Conservation (phyloP, 2,113 vertebrate genomes). For the Sciurus niger region DNA sequence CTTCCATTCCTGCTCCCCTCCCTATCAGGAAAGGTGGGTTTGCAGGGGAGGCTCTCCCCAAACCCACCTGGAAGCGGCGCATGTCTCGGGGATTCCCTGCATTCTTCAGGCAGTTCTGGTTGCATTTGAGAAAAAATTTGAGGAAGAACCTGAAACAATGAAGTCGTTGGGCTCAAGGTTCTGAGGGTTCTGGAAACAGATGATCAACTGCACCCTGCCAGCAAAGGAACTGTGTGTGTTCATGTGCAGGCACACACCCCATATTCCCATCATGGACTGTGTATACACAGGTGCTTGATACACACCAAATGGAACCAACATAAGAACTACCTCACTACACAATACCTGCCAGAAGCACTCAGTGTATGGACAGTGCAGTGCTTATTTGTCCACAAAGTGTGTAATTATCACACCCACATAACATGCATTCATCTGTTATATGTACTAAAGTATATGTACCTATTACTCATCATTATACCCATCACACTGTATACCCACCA, state of each 20-base stretch:
- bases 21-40: not conserved
- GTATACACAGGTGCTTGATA: not conserved
- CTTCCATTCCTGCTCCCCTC: not conserved
- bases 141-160: slow-evolving; percentile 92
- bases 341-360: not conserved
- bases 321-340: not conserved
- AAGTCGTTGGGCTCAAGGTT: slow-evolving; percentile 20
- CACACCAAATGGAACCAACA: not conserved
- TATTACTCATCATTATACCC: no score
- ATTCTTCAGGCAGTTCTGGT: slow-evolving; percentile 98
- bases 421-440: no score
- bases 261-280: not conserved
- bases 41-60: not conserved
- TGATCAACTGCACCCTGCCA: not conserved
- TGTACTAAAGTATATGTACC: no score
- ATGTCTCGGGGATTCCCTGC: slow-evolving; percentile 97
- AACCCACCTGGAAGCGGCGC: slow-evolving; percentile 95
- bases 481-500: not conserved
- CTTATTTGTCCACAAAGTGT: not conserved
- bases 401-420: not conserved
- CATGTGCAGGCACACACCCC: not conserved
- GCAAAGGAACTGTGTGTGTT: not conserved
- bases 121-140: slow-evolving; percentile 98
- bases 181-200: slow-evolving; percentile 58
- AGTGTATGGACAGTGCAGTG: not conserved